Conservation (phyloP, 2,888 invertebrate species). For the Orchesella flavescens region DNA sequence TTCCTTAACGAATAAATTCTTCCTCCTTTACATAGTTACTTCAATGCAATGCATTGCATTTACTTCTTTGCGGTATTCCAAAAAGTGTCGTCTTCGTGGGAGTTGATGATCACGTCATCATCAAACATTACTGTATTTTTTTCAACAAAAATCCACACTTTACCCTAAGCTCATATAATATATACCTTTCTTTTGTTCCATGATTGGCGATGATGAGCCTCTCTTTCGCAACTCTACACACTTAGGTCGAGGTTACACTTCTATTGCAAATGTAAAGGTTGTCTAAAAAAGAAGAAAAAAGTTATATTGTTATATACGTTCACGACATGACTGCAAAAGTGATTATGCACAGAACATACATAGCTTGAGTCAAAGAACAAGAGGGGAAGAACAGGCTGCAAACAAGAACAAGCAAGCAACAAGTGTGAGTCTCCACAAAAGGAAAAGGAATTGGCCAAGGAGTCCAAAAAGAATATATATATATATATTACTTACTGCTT, state of each 20-base stretch:
- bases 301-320: constrained; percentile 15
- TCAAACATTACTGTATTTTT: constrained; percentile 50
- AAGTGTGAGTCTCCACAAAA: constrained; percentile 50
- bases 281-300: background rate
- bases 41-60: background rate
- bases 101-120: constrained; percentile 55
- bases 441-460: constrained; percentile 55
- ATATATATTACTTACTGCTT: constrained; percentile 7
- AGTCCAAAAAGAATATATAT: constrained; percentile 5
- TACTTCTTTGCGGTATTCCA: constrained; percentile 31
- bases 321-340: background rate
- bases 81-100: constrained; percentile 63
- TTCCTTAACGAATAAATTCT: background rate
- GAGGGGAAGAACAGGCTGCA: background rate
- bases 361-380: no score
- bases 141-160: constrained; percentile 15
- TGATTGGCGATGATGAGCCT: constrained; percentile 31
- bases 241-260: background rate
- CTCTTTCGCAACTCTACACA: constrained; percentile 5
- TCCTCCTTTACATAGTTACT: background rate
- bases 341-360: constrained; percentile 14
- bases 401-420: constrained; percentile 19
- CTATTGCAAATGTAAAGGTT: background rate
- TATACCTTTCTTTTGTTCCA: constrained; percentile 19
- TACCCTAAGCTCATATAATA: no score